These are phyloP conservation scores for Suricata suricatta DNA, from an alignment of 2,113 vertebrate species.

Conservation along the genomic window DNA sequence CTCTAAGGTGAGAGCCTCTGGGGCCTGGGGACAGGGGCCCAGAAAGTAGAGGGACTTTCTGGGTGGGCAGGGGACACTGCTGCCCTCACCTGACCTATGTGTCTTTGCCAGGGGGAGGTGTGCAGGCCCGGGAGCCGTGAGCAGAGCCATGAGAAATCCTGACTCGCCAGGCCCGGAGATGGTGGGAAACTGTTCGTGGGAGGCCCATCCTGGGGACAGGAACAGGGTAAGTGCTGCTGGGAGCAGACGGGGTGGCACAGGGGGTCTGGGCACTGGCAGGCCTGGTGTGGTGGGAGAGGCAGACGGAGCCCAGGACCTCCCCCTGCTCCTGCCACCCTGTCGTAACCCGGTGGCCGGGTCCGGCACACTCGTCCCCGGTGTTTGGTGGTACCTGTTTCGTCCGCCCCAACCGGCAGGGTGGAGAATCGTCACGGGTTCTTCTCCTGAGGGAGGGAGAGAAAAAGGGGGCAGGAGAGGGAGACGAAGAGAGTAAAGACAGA, in stretches of 20 bases:
- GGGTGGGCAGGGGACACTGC: accelerated
- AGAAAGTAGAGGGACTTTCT: not conserved
- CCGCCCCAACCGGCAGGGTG: no score
- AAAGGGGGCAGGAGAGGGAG: no score
- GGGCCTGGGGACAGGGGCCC: not conserved
- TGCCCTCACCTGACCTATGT: not conserved
- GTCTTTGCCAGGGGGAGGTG: not conserved
- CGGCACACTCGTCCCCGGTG: no score
- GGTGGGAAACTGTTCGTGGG: conserved; percentile 76
- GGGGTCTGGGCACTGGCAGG: accelerated
- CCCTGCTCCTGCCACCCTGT: no score
- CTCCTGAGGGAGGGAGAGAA: no score
- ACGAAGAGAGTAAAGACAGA: no score
- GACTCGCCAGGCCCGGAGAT: not conserved
- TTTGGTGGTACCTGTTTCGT: no score
- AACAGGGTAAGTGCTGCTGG: conserved; percentile 54
- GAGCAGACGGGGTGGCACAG: not conserved
- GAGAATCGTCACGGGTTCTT: no score
- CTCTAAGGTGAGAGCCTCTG: not conserved
- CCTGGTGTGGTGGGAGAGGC: accelerated
- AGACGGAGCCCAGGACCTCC: no score
- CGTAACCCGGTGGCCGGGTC: no score
- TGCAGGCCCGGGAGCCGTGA: not conserved
- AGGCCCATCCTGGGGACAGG: conserved; percentile 44
- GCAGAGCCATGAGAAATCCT: not conserved